phyloP scores from a whole-genome alignment of 2,888 invertebrate genomes.

The Teinopalpus imperialis region DNA sequence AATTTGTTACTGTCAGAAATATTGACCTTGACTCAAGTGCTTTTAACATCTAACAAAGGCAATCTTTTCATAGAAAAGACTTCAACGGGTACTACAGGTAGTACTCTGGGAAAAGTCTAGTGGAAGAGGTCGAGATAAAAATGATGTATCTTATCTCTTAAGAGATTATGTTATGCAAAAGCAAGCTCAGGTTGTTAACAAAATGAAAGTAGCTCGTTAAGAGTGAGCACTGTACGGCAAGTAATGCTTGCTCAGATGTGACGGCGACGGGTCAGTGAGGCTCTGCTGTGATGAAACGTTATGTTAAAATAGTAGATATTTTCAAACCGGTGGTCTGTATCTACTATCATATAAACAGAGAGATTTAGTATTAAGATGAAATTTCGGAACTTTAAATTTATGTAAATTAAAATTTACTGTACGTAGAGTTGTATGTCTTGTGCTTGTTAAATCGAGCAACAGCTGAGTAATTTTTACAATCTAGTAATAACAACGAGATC shows the following conservation, averaged over 20 bases:
- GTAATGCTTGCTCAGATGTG: constrained; percentile 16
- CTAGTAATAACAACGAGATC: too few relatives aligned
- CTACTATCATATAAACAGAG: constrained; percentile 1
- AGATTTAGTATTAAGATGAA: constrained; percentile 9
- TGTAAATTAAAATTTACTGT: too few relatives aligned
- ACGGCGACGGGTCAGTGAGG: constrained; percentile 20
- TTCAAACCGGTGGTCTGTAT: constrained; percentile 16
- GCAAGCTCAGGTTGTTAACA: constrained; percentile 19
- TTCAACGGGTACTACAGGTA: constrained; percentile 5
- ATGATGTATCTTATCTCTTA: constrained; percentile 17
- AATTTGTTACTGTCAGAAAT: too few relatives aligned
- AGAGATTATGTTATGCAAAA: constrained; percentile 16
- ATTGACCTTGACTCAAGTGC: too few relatives aligned
- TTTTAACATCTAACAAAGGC: too few relatives aligned
- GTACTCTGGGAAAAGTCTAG: neutral
- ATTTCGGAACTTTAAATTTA: too few relatives aligned
- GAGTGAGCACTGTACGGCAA: constrained; percentile 9
- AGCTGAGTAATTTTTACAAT: too few relatives aligned
- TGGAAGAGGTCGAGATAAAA: constrained; percentile 13
- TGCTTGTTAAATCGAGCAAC: too few relatives aligned
- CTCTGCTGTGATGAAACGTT: constrained; percentile 17
- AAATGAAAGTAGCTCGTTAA: constrained; percentile 26
- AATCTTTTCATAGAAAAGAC: constrained; percentile 19
- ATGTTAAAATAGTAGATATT: constrained; percentile 9
- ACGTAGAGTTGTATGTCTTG: too few relatives aligned